Evolutionary conservation across 2,797 vertebrate species (phyloP), one percentile per base, ranked within the genome.

Genomic region (Emys orbicularis): DNA sequence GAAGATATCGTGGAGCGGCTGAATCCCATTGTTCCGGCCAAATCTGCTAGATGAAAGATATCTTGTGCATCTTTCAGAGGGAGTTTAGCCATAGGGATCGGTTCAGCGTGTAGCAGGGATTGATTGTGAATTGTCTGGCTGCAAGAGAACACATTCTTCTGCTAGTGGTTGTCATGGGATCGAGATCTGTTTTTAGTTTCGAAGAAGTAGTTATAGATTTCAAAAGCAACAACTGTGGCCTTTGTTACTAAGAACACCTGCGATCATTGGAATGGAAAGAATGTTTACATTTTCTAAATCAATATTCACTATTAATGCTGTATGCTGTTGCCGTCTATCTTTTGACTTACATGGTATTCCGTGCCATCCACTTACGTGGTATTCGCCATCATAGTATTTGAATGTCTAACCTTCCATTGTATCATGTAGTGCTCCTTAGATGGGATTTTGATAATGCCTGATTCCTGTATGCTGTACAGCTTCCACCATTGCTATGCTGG

Each of bases 101-200:
- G 91, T 82, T 95, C 97, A 95, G 84, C 90, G 6, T 37, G n/a
- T 97, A 95, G 93, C 89, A 95, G 96, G 89, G 87, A 94, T 68
- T 37, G n/a, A 37, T 21, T 21, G 50, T 2, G 0, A 59, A 49
- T 44, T 0, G 21, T 89, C 79, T 53, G 90, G 54, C 89, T 92
- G 84, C 2, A 2, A 93, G 87, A 88, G 86, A 82, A 96, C 15
- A 8, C 54, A 61, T 59, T 76, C 88, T 92, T 85, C 86, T 90
- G 13, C 87, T 27, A 15, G 52, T 2, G 81, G 52, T 86, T 84
- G 79, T 95, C 90, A 93, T 0, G 0, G 88, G 97, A 89, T 37
- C 74, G 50, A 93, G 83, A 92, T 93, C 94, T 84, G 52, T 59
- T 93, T 87, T 91, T 92, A 86, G 83, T 91, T 95, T 79, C 57